Base-by-base conservation (phyloP, 2,888 invertebrate genomes). In the Uropetala carovei region DNA sequence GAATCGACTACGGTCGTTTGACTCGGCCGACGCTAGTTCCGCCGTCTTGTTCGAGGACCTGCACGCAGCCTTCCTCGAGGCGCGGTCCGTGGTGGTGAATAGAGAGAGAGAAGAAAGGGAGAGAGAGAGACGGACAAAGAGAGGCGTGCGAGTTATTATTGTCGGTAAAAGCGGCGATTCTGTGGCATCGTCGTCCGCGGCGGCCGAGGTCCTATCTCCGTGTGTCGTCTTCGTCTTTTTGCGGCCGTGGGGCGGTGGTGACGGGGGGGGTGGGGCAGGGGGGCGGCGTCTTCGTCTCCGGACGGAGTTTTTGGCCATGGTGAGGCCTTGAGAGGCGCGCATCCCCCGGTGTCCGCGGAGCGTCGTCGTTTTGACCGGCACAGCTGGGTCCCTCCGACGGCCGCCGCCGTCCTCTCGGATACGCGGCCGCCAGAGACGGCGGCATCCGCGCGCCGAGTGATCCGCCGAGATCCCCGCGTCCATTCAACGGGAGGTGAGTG, bases 1-100 rank as follows among this genome's bases (percentile, higher is more conserved):
- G 27, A 75, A 75, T 75, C 75, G 75, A 75, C 75, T 18, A 75
- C 75, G 75, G 4, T 75, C 75, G 18, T 22, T 68, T 22, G n/a
- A 75, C 75, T 75, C 75, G 75, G 75, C 75, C 75, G 22, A 27
- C 75, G 75, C 75, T 27, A 75, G 75, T 75, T 75, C 75, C 75
- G 22, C 27, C 22, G 75, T 27, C 43, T 43, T 43, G 43, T 43
- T 43, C 3, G 43, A 43, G 43, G 43, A 43, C 43, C 43, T 43
- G 68, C 22, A 68, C n/a, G 75, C 75, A 27, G 27, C 11, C 75
- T 43, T 43, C 43, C 43, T 43, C 43, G 43, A 43, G 43, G 75
- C 27, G 75, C 75, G 68, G 8, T 68, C 22, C 68, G 68, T 18
- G n/a, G 68, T 22, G 68, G 22, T 75, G 75, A 75, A 75, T 18